These are phyloP conservation scores for Diarsia brunnea DNA, from an alignment of 2,888 invertebrate genomes.

Conservation along the genomic window DNA sequence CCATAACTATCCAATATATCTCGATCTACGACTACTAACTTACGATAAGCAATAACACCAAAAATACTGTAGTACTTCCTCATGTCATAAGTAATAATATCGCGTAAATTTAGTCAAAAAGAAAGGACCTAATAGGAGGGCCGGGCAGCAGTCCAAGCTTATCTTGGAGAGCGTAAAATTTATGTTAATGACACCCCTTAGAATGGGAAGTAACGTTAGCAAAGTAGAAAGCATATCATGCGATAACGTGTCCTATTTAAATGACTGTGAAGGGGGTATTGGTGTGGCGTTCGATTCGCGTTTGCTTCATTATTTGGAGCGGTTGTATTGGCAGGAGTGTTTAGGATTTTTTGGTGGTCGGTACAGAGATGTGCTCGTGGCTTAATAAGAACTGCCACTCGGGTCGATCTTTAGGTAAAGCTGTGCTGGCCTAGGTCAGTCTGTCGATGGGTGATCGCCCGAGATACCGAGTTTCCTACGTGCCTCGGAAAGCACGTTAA, in stretches of 20 bases:
- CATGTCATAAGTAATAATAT: slow-evolving; percentile 78
- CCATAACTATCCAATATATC: slow-evolving; percentile 22
- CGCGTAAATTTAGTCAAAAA: slow-evolving; percentile 78
- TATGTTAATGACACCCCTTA: slow-evolving; percentile 85
- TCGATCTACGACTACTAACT: slow-evolving; percentile 49
- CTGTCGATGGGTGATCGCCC: no score
- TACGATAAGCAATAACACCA: slow-evolving; percentile 65
- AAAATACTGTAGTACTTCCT: slow-evolving; percentile 71
- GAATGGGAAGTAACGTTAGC: slow-evolving; percentile 81
- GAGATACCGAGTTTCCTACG: no score
- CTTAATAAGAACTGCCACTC: no score
- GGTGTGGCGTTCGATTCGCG: slow-evolving; percentile 65
- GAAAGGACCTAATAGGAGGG: slow-evolving; percentile 80
- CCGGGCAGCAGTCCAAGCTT: slow-evolving; percentile 83
- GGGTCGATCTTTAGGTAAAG: no score
- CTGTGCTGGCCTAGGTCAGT: no score
- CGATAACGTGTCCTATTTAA: slow-evolving; percentile 82
- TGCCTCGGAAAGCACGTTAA: no score
- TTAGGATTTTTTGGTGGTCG: background rate
- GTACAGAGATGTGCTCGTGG: background rate
- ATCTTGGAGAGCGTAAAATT: slow-evolving; percentile 86
- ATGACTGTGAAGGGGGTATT: slow-evolving; percentile 74
- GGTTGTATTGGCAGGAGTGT: slow-evolving; percentile 34
- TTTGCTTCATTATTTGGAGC: slow-evolving; percentile 33
- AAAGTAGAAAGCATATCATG: slow-evolving; percentile 75